Evolutionary conservation across 2,888 invertebrate species (phyloP), one percentile per base, ranked within the genome.

Genomic region (Synergus umbraculus): DNA sequence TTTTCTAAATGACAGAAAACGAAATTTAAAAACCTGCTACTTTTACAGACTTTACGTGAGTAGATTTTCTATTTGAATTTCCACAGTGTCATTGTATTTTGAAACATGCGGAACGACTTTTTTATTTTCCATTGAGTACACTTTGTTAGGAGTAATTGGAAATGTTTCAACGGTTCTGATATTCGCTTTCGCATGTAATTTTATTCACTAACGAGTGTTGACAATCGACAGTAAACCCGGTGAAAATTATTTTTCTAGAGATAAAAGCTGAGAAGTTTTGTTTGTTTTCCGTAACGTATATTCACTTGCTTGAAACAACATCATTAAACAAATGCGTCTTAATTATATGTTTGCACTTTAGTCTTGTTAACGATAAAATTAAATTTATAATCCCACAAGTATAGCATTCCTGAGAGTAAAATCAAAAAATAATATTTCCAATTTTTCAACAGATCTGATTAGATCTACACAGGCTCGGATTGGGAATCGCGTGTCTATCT

Each of bases 121-220:
- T 67, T 67, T 67, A 18, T 67, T 41, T 67, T 46, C 67, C 43
- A 44, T n/a, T 46, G 22, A 67, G 22, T 22, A 67, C 18, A 44
- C 67, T 67, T 67, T 67, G 67, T 67, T 46, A 67, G 44, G 44
- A 67, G 67, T 67, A 44, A 67, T 67, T 67, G 43, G 66, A 9
- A 46, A 67, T 22, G 67, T 44, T 66, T 66, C 46, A 67, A 67
- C 66, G 43, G 12, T 41, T 43, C 44, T 67, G 18, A 44, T 46
- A 67, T 67, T 44, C 43, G 43, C 43, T 66, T 66, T n/a, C 60
- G 44, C 44, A 18, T 66, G 44, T 66, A 44, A 67, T 67, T 67
- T 29, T 29, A 29, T 29, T 29, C 46, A 18, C 44, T 67, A 67
- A 67, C 67, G 22, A 67, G 67, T 12, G 22, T 9, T 64, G 15